Conservation (phyloP, 2,113 vertebrate genomes). For the Chroicocephalus ridibundus region DNA sequence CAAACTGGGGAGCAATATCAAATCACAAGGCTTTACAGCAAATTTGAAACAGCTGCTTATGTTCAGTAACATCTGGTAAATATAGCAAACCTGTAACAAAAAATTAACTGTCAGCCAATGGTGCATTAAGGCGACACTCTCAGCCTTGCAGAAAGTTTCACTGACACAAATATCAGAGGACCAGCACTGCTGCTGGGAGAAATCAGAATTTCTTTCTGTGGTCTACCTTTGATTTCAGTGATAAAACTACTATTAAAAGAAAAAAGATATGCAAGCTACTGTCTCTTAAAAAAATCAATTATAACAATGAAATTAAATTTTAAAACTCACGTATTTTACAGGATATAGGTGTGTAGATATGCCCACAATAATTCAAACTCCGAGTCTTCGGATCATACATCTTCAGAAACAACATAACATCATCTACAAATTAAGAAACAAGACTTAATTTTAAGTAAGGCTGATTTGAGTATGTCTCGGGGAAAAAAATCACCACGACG, state of each 20-base stretch:
- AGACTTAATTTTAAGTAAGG: background rate
- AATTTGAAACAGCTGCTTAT: background rate
- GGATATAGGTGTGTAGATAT: constrained; percentile 99
- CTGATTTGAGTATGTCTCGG: background rate
- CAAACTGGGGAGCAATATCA: background rate
- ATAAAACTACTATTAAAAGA: background rate
- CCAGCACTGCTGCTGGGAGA: background rate
- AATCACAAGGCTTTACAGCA: background rate
- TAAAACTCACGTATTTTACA: constrained; percentile 97
- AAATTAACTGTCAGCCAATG: background rate
- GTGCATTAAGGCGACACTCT: too few species aligned
- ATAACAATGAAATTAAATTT: background rate
- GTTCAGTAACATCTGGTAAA: background rate
- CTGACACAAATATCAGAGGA: background rate
- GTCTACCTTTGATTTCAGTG: background rate
- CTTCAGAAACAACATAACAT: constrained; percentile 99
- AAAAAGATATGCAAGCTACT: background rate
- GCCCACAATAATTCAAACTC: constrained; percentile 99
- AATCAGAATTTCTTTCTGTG: background rate
- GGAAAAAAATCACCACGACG: background rate
- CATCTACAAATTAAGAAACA: constrained; percentile 78
- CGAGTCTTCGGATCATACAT: constrained; percentile 99
- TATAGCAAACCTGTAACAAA: background rate
- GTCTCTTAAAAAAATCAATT: background rate
- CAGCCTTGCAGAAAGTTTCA: background rate